Percentiles rank a stretch among this genome's conserved stretches.
Evolutionary conservation across 1,140 invertebrate species (phyloP).

Genomic region (Eubasilissa regina): DNA sequence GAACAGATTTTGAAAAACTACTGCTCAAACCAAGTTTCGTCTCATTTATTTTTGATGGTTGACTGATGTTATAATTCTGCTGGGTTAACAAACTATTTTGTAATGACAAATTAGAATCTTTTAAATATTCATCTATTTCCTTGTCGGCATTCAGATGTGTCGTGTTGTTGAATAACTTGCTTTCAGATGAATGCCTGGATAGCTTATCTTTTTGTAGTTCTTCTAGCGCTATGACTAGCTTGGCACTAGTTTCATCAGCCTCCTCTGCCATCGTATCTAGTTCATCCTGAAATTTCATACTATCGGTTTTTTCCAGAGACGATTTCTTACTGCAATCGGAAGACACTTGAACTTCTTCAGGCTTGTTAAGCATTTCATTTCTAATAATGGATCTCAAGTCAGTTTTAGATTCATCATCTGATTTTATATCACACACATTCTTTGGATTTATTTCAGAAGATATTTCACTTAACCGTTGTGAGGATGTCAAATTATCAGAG

Average conservation of each 20-base stretch:
- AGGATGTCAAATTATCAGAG: constrained; percentile 61
- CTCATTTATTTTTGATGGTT: constrained; percentile 20
- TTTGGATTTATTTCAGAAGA: not conserved
- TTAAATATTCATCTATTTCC: not conserved
- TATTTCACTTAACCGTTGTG: constrained; percentile 32
- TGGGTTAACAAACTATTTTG: constrained; percentile 8
- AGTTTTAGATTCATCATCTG: not conserved
- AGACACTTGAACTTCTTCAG: not conserved
- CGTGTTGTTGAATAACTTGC: not conserved
- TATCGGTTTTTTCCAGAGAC: not conserved
- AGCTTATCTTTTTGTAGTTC: constrained; percentile 66
- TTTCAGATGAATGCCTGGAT: not conserved
- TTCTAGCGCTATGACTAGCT: constrained; percentile 69
- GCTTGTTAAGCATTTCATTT: constrained; percentile 11
- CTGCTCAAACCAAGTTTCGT: constrained; percentile 9
- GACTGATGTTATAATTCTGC: not conserved
- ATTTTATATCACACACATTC: not conserved
- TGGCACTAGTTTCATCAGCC: constrained; percentile 73
- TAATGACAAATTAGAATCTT: not conserved
- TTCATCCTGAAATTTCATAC: constrained; percentile 71
- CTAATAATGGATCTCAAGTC: not conserved
- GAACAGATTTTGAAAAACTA: not conserved
- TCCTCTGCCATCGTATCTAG: constrained; percentile 74
- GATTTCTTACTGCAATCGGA: not conserved
- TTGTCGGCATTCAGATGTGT: not conserved